Conservation (phyloP, 2,888 invertebrate genomes). For the Omphaloscelis lunosa region DNA sequence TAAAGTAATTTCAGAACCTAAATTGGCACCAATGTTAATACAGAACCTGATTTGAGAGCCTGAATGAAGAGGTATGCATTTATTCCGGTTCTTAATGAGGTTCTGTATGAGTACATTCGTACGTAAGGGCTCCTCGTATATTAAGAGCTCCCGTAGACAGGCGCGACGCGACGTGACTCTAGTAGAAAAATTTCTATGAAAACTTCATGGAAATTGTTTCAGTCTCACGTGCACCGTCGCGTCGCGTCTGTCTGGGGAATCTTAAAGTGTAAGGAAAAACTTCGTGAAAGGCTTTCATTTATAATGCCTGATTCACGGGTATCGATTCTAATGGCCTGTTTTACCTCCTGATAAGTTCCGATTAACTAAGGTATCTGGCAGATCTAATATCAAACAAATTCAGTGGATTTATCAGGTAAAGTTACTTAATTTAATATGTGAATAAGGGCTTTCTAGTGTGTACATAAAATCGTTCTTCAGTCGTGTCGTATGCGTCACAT, state of each 20-base stretch:
- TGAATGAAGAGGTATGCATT: no score
- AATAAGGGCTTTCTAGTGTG: neutral
- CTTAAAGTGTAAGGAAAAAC: neutral
- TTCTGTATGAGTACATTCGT: no score
- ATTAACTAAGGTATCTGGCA: neutral
- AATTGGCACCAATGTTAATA: constrained; percentile 5
- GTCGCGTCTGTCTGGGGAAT: no score
- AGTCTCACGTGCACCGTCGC: no score
- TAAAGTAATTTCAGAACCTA: constrained; percentile 1
- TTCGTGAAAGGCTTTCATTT: neutral
- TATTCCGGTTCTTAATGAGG: no score
- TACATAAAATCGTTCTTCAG: neutral
- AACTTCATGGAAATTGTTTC: no score
- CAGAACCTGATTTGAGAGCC: neutral
- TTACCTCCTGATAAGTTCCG: neutral
- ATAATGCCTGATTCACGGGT: neutral
- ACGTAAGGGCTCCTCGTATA: no score
- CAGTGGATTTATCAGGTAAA: neutral
- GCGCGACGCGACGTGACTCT: no score
- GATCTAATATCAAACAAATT: neutral
- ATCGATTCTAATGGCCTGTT: neutral
- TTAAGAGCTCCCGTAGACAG: no score
- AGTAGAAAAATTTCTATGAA: no score
- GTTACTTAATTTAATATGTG: neutral
- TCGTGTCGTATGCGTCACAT: constrained; percentile 17